Conservation (phyloP, 1,140 invertebrate species). For the Drosophila micromelanica region DNA sequence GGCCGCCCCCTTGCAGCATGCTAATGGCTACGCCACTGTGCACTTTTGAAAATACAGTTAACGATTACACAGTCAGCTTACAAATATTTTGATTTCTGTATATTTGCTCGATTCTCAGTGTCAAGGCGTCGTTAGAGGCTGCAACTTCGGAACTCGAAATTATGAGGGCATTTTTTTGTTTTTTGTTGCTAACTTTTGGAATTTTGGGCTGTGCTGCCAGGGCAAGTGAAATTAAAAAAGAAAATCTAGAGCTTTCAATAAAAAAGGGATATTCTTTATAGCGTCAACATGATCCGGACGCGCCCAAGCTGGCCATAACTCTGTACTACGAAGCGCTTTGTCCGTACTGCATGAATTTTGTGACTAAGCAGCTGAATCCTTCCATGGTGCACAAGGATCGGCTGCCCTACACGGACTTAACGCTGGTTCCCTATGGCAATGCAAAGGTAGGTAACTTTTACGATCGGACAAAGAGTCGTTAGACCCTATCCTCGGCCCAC, state of each 20-base stretch:
- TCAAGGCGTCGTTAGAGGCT: conserved; percentile 2
- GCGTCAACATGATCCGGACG: conserved; percentile 12
- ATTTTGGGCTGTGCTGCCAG: conserved; percentile 1
- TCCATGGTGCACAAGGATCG: conserved; percentile 53
- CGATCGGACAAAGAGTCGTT: neutral
- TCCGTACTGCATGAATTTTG: conserved; percentile 72
- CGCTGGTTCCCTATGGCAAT: conserved; percentile 76
- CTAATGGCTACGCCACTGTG: neutral
- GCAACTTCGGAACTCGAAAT: neutral
- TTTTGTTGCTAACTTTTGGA: neutral
- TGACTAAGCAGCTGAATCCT: conserved; percentile 56
- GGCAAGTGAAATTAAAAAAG: neutral
- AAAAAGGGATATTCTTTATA: conserved; percentile 10
- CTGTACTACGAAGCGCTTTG: conserved; percentile 80
- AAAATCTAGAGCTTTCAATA: neutral
- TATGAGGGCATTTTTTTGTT: conserved; percentile 8
- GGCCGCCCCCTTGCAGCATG: neutral
- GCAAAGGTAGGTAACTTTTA: conserved; percentile 36
- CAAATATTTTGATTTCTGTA: conserved; percentile 14
- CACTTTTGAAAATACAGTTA: conserved; percentile 7
- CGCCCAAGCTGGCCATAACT: conserved; percentile 46
- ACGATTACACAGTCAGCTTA: conserved; percentile 1
- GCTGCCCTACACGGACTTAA: conserved; percentile 58
- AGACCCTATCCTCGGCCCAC: neutral
- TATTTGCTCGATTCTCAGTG: conserved; percentile 28